Conservation (phyloP, 2,888 invertebrate species). For the Idaea straminata region DNA sequence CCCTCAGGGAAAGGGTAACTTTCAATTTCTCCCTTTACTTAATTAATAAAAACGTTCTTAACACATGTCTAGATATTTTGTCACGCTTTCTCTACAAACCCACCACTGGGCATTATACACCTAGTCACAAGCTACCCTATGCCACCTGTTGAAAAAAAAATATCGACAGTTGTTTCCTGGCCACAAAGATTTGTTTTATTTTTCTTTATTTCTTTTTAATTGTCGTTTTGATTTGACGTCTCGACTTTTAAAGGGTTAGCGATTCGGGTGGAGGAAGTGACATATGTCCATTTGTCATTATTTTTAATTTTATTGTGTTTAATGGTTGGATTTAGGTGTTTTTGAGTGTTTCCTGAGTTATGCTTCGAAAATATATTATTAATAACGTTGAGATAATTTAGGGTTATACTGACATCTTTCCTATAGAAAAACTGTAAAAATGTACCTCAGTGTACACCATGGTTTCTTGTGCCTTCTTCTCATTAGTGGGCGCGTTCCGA, state of each 20-base stretch:
- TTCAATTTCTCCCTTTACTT: conserved; percentile 74
- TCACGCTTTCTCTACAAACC: conserved; percentile 68
- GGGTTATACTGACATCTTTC: too few relatives aligned
- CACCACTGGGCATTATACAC: conserved; percentile 52
- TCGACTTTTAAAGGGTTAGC: conserved; percentile 61
- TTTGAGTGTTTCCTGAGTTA: background rate
- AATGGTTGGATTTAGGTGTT: conserved; percentile 23
- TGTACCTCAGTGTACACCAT: too few relatives aligned
- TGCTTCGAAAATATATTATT: background rate
- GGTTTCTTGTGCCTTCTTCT: too few relatives aligned
- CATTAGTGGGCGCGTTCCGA: too few relatives aligned
- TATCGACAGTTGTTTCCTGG: conserved; percentile 69
- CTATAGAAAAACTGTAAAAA: too few relatives aligned
- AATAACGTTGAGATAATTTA: too few relatives aligned
- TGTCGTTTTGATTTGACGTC: conserved; percentile 54
- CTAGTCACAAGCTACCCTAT: conserved; percentile 34
- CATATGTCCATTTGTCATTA: conserved; percentile 75
- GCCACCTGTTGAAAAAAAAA: conserved; percentile 66
- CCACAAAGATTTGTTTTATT: conserved; percentile 77
- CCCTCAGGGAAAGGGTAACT: conserved; percentile 55
- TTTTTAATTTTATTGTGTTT: conserved; percentile 62
- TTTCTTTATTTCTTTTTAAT: conserved; percentile 80
- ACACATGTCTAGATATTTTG: conserved; percentile 76
- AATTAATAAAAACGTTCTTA: conserved; percentile 61
- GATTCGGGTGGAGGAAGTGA: conserved; percentile 73